Percentiles rank a stretch among this genome's conserved stretches.
Conservation (phyloP, 2,113 vertebrate genomes). For the Phaethornis superciliosus region DNA sequence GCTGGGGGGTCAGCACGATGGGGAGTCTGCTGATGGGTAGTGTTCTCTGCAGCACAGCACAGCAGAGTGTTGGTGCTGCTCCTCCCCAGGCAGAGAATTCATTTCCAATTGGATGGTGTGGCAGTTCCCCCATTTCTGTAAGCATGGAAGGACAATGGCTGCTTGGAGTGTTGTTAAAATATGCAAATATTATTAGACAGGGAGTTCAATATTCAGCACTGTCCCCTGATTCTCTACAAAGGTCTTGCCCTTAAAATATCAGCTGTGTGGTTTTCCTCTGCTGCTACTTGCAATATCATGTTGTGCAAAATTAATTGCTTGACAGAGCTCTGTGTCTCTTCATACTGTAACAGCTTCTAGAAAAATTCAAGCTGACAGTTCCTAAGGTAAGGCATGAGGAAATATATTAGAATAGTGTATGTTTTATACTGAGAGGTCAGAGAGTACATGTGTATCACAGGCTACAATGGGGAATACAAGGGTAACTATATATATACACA, state of each 20-base stretch:
- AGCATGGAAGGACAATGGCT: rapidly evolving
- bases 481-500: neutral
- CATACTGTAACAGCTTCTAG: neutral
- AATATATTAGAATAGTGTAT: neutral
- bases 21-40: neutral
- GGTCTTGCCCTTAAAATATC: neutral
- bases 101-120: rapidly evolving
- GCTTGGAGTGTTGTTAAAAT: neutral
- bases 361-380: conserved; percentile 2
- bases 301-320: neutral
- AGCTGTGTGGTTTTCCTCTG: neutral
- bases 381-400: neutral
- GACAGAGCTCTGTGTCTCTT: neutral
- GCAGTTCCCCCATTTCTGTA: neutral
- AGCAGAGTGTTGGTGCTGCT: neutral
- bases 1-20: rapidly evolving
- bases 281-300: neutral
- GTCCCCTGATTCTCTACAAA: neutral
- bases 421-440: neutral
- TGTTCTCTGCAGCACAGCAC: rapidly evolving
- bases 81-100: rapidly evolving
- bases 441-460: neutral
- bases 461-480: neutral
- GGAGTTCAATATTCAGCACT: neutral
- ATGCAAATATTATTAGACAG: neutral